Evolutionary conservation across 2,797 vertebrate species (phyloP), one percentile per base, ranked within the genome.

Genomic region (Kryptopterus vitreolus): DNA sequence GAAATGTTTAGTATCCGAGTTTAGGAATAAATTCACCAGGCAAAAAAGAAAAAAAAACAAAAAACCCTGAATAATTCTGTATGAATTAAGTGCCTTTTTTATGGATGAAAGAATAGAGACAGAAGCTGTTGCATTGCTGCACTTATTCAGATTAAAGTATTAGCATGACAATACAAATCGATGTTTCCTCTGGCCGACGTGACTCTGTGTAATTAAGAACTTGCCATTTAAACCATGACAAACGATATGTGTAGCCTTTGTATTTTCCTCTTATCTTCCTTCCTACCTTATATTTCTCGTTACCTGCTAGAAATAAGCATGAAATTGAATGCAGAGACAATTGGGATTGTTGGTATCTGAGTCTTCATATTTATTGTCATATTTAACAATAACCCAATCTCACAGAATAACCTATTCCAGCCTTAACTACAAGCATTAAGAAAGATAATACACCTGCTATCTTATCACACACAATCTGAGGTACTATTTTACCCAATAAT

Each of bases 1-100:
- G 58, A 73, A 83, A 73, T 80, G 73, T 77, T 80, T 83, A 66
- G 71, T 61, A 55, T 63, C 33, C 48, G 75, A 63, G 33, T 77
- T 63, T 1, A 26, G 58, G 68, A 69, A n/a, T n/a, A n/a, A n/a
- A n/a, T n/a, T n/a, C n/a, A n/a, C n/a, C n/a, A n/a, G n/a, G n/a
- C n/a, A n/a, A n/a, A n/a, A n/a, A n/a, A n/a, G n/a, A n/a, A n/a
- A n/a, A n/a, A n/a, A n/a, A n/a, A 77, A 76, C 77, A 70, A 57
- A 20, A 48, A 58, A 18, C 48, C 75, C 15, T 20, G 75, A 77
- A 68, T 29, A 75, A 62, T 50, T 78, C n/a, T 62, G 20, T 24
- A 50, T 16, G 53, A 59, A 35, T 38, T 50, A 11, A 43, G 35
- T n/a, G 65, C 59, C 18, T 26, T 58, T 43, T 38, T 26, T 63